Evolutionary conservation across 1,140 invertebrate species (phyloP), one percentile per base, ranked within the genome.

Genomic region (Aphidius gifuensis): DNA sequence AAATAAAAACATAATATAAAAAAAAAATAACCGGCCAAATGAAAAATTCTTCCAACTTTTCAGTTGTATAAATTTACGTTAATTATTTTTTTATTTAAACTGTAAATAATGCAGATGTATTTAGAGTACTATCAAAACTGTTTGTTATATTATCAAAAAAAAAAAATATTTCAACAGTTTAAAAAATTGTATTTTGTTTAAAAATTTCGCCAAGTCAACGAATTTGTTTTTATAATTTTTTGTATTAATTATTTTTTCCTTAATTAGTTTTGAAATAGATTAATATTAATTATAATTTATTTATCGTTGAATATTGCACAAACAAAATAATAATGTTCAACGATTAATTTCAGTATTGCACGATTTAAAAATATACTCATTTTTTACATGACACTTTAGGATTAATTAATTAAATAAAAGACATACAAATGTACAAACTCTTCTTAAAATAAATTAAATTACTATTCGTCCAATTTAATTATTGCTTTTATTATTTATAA

Each of bases 111-210:
- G 4, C 23, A 32, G 23, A 32, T 32, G 4, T 32, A 32, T 32
- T 32, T 32, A 2, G 2, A 32, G 23, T 32, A 4, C 23, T 32
- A 32, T 32, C 23, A 2, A 32, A 32, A 32, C 23, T 32, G 4
- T 32, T 32, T 45, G 51, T 60, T 48, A 50, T 60, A 53, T 60
- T 50, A 60, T 43, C 45, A 60, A 60, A 60, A 50, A 60, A 60
- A 49, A 60, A 60, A 16, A 16, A 16, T 16, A 16, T 16, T 16
- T 16, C 16, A 16, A 16, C 16, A 16, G 16, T 16, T 16, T 16
- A 16, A 16, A 16, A 16, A 60, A 60, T 5, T 51, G 51, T 60
- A 60, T 60, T 60, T 57, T 60, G 51, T 45, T 53, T 51, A 53
- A 51, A 45, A 51, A 59, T 50, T 50, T 21, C 49, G 23, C 23